phyloP scores from a whole-genome alignment of 2,797 vertebrate species.

The Trachops cirrhosus region DNA sequence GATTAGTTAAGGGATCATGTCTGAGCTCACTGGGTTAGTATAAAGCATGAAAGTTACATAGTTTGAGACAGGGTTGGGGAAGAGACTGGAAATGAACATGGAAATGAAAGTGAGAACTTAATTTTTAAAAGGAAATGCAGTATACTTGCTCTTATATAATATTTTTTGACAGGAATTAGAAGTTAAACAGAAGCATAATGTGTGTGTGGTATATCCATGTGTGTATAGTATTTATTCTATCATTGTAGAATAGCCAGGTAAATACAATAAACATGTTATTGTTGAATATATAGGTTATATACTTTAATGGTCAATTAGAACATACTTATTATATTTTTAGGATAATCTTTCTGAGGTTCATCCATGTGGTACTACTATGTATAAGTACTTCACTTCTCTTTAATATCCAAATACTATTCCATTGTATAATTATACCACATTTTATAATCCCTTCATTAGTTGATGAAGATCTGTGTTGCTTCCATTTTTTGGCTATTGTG shows the following conservation, averaged over 20 bases:
- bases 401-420: neutral
- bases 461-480: slow-evolving; percentile 11
- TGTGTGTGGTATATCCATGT: neutral
- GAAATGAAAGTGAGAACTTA: neutral
- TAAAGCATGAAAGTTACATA: neutral
- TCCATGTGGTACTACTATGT: neutral
- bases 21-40: neutral
- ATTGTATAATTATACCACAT: neutral
- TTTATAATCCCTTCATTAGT: neutral
- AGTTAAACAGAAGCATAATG: neutral
- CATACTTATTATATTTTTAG: neutral
- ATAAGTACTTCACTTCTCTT: neutral
- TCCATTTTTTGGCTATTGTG: neutral
- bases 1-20: neutral
- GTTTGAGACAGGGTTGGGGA: neutral
- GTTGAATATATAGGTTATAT: neutral
- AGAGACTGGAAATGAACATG: slow-evolving; percentile 29
- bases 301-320: neutral
- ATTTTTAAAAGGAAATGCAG: slow-evolving; percentile 12
- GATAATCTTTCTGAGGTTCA: slow-evolving; percentile 18
- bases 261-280: neutral
- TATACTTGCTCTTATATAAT: neutral
- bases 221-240: neutral
- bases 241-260: neutral
- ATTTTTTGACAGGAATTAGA: neutral